A percentile compares a stretch with the other conserved stretches of the same genome.
These are phyloP conservation scores for Pipistrellus pygmaeus DNA, from an alignment of 2,797 vertebrate genomes.

Conservation along the genomic window DNA sequence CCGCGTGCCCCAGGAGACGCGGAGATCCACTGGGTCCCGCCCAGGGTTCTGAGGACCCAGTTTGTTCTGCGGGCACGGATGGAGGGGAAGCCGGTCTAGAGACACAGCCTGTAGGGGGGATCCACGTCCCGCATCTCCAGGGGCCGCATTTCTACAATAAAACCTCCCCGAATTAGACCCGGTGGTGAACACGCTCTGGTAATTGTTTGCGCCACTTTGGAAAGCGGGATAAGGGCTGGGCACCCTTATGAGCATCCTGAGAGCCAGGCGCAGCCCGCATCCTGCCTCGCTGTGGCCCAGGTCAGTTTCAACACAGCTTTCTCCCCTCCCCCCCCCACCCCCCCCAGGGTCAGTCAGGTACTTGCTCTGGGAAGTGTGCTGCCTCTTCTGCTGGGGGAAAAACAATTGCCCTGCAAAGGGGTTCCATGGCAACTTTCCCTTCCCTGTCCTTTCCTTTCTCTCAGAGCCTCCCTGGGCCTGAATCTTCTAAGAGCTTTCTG, in stretches of 20 bases:
- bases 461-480: background rate
- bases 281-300: background rate
- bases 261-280: background rate
- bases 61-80: background rate
- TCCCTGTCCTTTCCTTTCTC: background rate
- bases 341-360: background rate
- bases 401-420: background rate
- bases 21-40: background rate
- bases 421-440: background rate
- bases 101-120: background rate
- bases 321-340: too few species aligned
- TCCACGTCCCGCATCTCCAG: background rate
- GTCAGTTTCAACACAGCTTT: background rate
- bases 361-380: background rate
- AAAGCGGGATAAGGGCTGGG: background rate
- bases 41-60: background rate
- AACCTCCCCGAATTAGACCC: slow-evolving; percentile 46
- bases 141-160: slow-evolving; percentile 66
- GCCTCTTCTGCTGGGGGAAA: background rate
- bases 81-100: background rate
- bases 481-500: background rate
- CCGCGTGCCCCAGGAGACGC: background rate
- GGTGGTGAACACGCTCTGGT: background rate
- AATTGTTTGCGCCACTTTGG: slow-evolving; percentile 3
- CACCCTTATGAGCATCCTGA: background rate